Evolutionary conservation across 2,888 invertebrate species (phyloP).

Genomic region (Allolobophora icterica): DNA sequence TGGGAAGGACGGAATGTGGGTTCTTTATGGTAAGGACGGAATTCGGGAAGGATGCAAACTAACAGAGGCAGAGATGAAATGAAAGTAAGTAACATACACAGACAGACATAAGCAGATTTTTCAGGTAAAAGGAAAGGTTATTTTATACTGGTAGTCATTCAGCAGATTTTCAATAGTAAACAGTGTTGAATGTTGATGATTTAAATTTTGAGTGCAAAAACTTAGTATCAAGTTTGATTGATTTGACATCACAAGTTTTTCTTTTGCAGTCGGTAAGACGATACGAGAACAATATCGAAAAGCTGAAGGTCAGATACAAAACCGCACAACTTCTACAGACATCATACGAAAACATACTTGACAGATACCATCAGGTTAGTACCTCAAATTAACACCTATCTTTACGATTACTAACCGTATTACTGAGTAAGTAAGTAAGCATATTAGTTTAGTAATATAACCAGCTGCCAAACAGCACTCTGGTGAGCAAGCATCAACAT

Average conservation of each 20-base stretch:
- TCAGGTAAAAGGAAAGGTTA: not conserved
- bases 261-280: not conserved
- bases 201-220: not conserved
- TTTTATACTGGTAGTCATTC: not conserved
- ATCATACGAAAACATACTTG: slow-evolving; percentile 11
- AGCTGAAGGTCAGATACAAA: not conserved
- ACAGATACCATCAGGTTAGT: slow-evolving; percentile 11
- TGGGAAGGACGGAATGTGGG: too few relatives aligned
- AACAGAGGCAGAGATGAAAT: too few relatives aligned
- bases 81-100: too few relatives aligned
- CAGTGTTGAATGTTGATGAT: not conserved
- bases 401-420: too few relatives aligned
- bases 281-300: not conserved
- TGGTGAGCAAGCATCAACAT: too few relatives aligned
- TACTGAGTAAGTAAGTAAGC: too few relatives aligned
- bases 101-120: too few relatives aligned
- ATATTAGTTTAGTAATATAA: too few relatives aligned
- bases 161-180: not conserved
- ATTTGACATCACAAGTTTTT: not conserved
- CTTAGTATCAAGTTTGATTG: not conserved
- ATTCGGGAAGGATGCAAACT: too few relatives aligned
- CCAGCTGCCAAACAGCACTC: too few relatives aligned
- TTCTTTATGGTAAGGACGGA: too few relatives aligned
- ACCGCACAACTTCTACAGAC: not conserved
- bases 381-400: not conserved